Evolutionary conservation across 64 coral and sea anemone species (phyloP).

Genomic region (Montipora foliosa): DNA sequence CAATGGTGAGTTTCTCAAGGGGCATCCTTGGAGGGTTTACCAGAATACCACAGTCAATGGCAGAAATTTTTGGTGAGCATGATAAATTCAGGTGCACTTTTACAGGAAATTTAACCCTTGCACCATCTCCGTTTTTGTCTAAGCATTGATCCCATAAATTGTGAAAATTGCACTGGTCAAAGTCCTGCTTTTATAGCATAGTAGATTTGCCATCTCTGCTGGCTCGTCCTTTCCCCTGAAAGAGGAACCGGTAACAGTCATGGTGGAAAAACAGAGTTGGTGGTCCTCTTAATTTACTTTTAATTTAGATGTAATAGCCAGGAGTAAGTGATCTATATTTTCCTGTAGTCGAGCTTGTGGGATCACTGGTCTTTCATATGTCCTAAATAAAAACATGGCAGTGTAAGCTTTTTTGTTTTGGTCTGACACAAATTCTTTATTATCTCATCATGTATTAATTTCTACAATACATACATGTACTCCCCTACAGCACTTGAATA

Average conservation of each 20-base stretch:
- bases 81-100: slow-evolving; percentile 39
- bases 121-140: slow-evolving; percentile 72
- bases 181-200: slow-evolving; percentile 41
- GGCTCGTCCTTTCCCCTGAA: slow-evolving; percentile 29
- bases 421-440: slow-evolving; percentile 2
- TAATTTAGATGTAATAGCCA: slow-evolving; percentile 33
- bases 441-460: slow-evolving; percentile 3
- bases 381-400: slow-evolving; percentile 23
- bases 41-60: slow-evolving; percentile 21
- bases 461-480: background rate
- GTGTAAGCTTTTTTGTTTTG: slow-evolving; percentile 13
- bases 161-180: slow-evolving; percentile 43
- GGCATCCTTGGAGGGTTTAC: slow-evolving; percentile 35
- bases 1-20: slow-evolving; percentile 57
- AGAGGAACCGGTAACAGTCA: slow-evolving; percentile 57
- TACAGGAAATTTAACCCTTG: slow-evolving; percentile 64
- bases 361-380: slow-evolving; percentile 44
- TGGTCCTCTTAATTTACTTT: slow-evolving; percentile 12
- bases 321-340: slow-evolving; percentile 39
- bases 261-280: slow-evolving; percentile 39
- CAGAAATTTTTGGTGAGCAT: slow-evolving; percentile 28
- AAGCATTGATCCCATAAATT: slow-evolving; percentile 41
- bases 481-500: background rate
- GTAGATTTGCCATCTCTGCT: slow-evolving; percentile 26
- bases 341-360: slow-evolving; percentile 23